Evolutionary conservation across 1,140 invertebrate genomes (phyloP).

Genomic region (Trichonephila clavata): DNA sequence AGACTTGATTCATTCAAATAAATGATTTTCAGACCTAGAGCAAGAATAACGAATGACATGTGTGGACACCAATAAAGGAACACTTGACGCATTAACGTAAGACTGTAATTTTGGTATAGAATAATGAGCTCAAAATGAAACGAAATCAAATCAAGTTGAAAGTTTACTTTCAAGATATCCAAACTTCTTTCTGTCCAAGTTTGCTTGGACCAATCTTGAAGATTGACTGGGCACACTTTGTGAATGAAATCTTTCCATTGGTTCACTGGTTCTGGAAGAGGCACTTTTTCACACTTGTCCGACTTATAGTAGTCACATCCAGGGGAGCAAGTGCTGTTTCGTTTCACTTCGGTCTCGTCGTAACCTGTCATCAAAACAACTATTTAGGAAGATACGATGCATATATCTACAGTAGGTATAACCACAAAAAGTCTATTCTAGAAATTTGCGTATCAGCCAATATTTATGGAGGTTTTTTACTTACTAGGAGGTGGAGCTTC

Average conservation of each 20-base stretch:
- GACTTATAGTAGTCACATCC: conserved; percentile 49
- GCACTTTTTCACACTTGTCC: conserved; percentile 55
- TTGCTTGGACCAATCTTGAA: conserved; percentile 67
- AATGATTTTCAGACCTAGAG: too few species aligned
- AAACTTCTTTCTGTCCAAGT: conserved; percentile 62
- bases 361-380: conserved; percentile 50
- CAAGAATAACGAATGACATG: too few species aligned
- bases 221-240: conserved; percentile 69
- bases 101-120: too few species aligned
- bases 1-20: too few species aligned
- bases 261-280: conserved; percentile 42
- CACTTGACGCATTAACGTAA: too few species aligned
- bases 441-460: background rate
- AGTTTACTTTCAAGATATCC: conserved; percentile 68
- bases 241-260: conserved; percentile 64
- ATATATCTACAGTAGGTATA: too few species aligned
- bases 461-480: background rate
- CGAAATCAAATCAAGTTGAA: background rate
- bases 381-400: background rate
- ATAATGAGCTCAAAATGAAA: too few species aligned
- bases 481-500: conserved; percentile 66
- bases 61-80: too few species aligned
- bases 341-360: conserved; percentile 65
- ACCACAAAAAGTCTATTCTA: too few species aligned
- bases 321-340: conserved; percentile 25